phyloP scores from a whole-genome alignment of 1,140 invertebrate genomes.

The Caligus rogercresseyi region DNA sequence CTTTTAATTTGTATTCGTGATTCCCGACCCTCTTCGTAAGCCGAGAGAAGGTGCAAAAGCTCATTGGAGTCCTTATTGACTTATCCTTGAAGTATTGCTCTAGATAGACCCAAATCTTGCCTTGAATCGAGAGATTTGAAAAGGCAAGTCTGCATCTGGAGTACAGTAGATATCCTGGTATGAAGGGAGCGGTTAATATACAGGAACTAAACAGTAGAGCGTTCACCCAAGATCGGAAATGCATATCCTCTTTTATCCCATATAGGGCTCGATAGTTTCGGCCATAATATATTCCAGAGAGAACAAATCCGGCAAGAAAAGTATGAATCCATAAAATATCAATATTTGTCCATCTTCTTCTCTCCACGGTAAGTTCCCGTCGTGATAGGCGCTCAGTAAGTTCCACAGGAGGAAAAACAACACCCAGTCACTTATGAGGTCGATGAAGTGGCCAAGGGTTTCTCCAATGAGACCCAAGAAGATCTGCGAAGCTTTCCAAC shows the following conservation, averaged over 20 bases:
- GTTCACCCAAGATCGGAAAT: not conserved
- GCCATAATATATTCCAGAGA: not conserved
- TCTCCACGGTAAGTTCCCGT: not conserved
- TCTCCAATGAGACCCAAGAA: not conserved
- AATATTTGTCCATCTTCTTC: not conserved
- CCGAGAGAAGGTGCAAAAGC: not conserved
- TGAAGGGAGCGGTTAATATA: not conserved
- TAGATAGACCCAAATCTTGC: not conserved
- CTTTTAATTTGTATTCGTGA: not conserved
- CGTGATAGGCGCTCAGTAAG: not conserved
- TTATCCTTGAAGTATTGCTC: not conserved
- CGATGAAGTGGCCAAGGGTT: not conserved
- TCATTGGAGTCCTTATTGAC: not conserved
- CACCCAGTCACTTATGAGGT: not conserved
- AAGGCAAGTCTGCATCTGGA: not conserved
- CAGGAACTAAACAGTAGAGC: not conserved
- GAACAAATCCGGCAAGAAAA: not conserved
- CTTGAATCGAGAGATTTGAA: not conserved
- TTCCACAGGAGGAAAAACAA: not conserved
- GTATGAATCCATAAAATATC: not conserved
- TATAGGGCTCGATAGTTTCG: not conserved
- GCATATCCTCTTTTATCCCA: not conserved
- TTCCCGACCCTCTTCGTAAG: not conserved
- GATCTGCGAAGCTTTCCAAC: not conserved
- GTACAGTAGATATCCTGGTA: not conserved